Evolutionary conservation across 2,113 vertebrate genomes (phyloP), one percentile per base, ranked within the genome.

Genomic region (Ceuthmochares aereus): DNA sequence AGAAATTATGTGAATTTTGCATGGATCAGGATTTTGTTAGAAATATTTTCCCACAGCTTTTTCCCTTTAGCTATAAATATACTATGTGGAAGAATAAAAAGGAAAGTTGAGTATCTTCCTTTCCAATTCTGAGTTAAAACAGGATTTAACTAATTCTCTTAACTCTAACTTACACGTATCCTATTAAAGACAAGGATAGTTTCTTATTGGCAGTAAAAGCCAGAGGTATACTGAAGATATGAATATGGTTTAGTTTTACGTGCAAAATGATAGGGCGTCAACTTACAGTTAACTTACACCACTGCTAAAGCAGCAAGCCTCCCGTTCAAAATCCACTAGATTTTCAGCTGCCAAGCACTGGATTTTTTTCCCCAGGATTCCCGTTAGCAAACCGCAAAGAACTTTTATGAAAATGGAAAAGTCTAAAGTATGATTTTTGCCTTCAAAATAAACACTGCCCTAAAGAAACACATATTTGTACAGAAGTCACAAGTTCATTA

Each of bases 401-500:
- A 80, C 25, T 63, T 82, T 89, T 36, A 89, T 12, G 82, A 90
- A 92, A 90, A 90, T 34, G 74, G 77, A 55, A 67, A 93, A 90
- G 80, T 60, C 47, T 75, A 1, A 82, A 89, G 69, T 64, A 92
- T 21, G 40, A 80, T 49, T 93, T 54, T 45, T 76, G 10, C 54
- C 66, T 90, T 94, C 83, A 90, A 89, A 87, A 89, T 74, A 95
- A 90, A 82, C 47, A 68, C 42, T 63, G 34, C 17, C 64, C 75
- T 89, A 75, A 91, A 90, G 81, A 92, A 97, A 92, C 37, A 84
- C 40, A 32, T 26, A 87, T 62, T 88, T 81, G 68, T 63, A 40
- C 94, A 94, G 85, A 95, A 93, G 93, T 94, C 87, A 77, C 68
- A 94, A 95, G 81, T 81, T 92, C 94, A 87, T 3, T 72, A 59